These are phyloP conservation scores for Hepsetus odoe DNA, from an alignment of 2,113 vertebrate genomes.

Conservation along the genomic window DNA sequence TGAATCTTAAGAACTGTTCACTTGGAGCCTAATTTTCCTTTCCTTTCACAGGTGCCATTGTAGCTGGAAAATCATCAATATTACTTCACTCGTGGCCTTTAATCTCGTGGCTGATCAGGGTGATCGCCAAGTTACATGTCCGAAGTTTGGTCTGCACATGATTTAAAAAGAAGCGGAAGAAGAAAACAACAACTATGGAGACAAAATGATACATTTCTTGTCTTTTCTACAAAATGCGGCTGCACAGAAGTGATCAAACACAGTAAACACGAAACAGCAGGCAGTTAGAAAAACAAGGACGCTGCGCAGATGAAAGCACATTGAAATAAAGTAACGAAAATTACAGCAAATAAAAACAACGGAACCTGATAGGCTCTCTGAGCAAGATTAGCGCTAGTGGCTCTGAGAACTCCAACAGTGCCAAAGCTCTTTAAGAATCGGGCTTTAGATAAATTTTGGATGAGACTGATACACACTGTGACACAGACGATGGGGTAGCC, in stretches of 20 bases:
- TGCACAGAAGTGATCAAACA: background rate
- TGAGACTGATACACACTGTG: conserved; percentile 67
- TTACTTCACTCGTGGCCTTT: no score
- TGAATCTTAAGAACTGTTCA: no score
- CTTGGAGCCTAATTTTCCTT: no score
- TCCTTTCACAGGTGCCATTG: no score
- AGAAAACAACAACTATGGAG: background rate
- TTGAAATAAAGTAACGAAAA: background rate
- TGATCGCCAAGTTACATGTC: no score
- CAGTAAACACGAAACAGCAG: background rate
- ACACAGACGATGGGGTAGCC: conserved; percentile 85
- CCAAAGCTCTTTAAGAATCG: background rate
- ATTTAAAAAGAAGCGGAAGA: background rate
- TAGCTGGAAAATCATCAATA: no score
- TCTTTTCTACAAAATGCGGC: background rate
- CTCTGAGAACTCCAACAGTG: background rate
- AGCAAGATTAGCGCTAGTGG: background rate
- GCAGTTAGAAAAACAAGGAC: background rate
- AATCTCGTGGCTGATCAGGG: no score
- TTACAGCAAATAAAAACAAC: background rate
- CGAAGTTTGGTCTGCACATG: no score
- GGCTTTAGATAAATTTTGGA: background rate
- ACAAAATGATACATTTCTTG: background rate
- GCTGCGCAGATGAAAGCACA: background rate
- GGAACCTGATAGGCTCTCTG: background rate